Conservation (phyloP, 2,113 vertebrate species). For the Eolophus roseicapilla region DNA sequence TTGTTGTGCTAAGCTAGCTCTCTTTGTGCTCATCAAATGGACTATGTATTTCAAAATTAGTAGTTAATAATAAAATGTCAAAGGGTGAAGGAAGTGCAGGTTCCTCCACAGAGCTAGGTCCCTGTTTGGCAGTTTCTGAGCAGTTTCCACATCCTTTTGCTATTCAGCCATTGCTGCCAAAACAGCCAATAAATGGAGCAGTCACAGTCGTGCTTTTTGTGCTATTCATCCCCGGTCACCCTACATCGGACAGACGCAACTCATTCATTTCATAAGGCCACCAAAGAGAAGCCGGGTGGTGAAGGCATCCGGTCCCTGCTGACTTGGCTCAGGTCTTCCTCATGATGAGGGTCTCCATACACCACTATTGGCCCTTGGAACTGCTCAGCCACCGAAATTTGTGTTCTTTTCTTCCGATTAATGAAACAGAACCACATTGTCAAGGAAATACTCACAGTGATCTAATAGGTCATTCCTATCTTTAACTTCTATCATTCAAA, state of each 20-base stretch:
- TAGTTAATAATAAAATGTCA: conserved; percentile 49
- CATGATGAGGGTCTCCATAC: background rate
- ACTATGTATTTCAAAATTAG: conserved; percentile 27
- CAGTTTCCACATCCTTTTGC: conserved; percentile 48
- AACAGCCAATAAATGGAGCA: conserved; percentile 4
- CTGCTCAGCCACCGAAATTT: background rate
- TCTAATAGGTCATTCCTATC: conserved; percentile 72
- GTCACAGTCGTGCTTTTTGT: conserved; percentile 7
- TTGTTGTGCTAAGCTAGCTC: background rate
- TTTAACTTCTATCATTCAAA: conserved; percentile 57
- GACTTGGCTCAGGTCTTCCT: background rate
- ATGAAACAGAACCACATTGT: background rate
- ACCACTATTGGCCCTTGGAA: background rate
- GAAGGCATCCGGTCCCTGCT: conserved; percentile 25
- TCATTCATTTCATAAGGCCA: conserved; percentile 39
- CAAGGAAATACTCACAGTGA: conserved; percentile 19
- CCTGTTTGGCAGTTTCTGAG: conserved; percentile 46
- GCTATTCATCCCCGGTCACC: conserved; percentile 10
- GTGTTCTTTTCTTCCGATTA: background rate
- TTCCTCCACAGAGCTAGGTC: conserved; percentile 28
- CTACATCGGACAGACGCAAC: background rate
- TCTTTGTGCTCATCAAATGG: conserved; percentile 1
- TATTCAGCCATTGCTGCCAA: conserved; percentile 51
- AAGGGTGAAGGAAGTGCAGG: conserved; percentile 59
- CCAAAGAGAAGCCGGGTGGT: background rate